Conservation (phyloP, 2,888 invertebrate genomes). For the Glomeris marginata region DNA sequence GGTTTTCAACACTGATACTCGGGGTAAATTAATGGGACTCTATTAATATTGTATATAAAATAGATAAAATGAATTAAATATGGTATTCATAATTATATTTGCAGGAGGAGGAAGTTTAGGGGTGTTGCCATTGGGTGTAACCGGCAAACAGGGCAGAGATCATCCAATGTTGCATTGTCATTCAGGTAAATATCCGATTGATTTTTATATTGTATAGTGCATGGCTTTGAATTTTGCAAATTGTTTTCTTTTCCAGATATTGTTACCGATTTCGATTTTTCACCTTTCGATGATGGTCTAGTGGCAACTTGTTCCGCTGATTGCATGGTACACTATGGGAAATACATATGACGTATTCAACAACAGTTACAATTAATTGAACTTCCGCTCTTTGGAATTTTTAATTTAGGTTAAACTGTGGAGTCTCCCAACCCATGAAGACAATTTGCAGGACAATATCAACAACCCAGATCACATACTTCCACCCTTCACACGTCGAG, state of each 20-base stretch:
- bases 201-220: neutral
- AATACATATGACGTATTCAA: neutral
- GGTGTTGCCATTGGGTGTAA: constrained; percentile 70
- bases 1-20: constrained; percentile 91
- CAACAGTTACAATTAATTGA: neutral
- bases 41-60: too few relatives aligned
- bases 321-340: constrained; percentile 28
- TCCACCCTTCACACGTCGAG: constrained; percentile 65
- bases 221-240: neutral
- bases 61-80: neutral
- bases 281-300: constrained; percentile 85
- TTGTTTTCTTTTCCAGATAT: constrained; percentile 50
- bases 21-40: constrained; percentile 37
- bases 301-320: constrained; percentile 60
- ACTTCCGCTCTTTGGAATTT: constrained; percentile 2
- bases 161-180: constrained; percentile 30
- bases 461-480: constrained; percentile 64
- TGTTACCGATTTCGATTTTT: constrained; percentile 88
- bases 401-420: constrained; percentile 70
- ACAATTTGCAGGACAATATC: constrained; percentile 57
- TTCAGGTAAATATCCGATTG: constrained; percentile 24
- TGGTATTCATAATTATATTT: constrained; percentile 10
- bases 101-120: constrained; percentile 67
- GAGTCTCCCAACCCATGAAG: constrained; percentile 74
- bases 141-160: constrained; percentile 69